These are phyloP conservation scores for Trachelus iudaicus DNA, from an alignment of 2,888 invertebrate genomes.

Conservation along the genomic window DNA sequence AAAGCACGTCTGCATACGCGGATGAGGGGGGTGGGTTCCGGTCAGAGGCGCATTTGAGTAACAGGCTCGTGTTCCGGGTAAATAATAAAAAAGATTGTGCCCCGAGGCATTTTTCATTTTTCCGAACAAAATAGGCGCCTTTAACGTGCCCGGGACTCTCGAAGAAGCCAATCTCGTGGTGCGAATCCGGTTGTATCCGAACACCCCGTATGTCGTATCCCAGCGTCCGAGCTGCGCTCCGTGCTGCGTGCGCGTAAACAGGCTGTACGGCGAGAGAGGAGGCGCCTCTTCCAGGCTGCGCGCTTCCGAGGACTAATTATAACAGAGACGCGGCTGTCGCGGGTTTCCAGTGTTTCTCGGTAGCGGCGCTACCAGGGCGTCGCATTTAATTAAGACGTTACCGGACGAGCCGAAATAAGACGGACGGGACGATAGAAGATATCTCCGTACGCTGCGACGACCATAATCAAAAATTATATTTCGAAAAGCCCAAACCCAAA, in stretches of 20 bases:
- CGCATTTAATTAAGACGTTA: neutral
- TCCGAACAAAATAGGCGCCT: too few relatives aligned
- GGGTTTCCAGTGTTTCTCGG: neutral
- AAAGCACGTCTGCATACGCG: neutral
- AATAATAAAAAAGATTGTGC: neutral
- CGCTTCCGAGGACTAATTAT: constrained; percentile 4
- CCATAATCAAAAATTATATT: neutral
- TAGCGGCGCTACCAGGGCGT: neutral
- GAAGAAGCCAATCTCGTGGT: neutral
- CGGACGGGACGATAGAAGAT: neutral
- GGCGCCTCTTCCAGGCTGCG: neutral
- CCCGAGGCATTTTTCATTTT: neutral
- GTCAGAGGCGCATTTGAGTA: neutral
- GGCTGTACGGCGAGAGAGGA: too few relatives aligned
- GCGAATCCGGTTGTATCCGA: neutral
- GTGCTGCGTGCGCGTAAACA: too few relatives aligned
- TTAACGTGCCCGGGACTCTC: neutral
- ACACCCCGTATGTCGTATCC: neutral
- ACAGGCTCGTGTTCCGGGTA: neutral
- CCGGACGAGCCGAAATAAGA: neutral
- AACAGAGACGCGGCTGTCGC: constrained; percentile 1
- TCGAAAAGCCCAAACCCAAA: neutral
- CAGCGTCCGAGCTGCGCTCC: neutral
- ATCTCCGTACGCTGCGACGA: neutral
- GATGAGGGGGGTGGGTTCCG: neutral